Percentiles rank a stretch among this genome's conserved stretches.
phyloP scores from a whole-genome alignment of 2,113 vertebrate species.

The Tragelaphus imberbis region DNA sequence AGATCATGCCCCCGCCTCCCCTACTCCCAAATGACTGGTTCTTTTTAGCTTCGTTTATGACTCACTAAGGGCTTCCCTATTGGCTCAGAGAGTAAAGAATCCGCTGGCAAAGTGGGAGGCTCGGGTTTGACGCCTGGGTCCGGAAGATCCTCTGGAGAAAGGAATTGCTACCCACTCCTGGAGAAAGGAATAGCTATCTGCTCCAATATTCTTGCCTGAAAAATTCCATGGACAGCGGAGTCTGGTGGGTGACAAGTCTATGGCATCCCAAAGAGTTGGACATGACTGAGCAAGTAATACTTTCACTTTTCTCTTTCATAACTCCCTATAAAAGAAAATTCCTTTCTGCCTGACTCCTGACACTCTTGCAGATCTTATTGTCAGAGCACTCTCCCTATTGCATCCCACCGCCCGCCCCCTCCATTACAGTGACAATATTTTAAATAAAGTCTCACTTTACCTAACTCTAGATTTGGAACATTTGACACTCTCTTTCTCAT shows the following conservation, averaged over 20 bases:
- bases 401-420: accelerated
- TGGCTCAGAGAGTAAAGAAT: neutral
- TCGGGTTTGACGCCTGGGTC: accelerated
- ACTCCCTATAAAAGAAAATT: neutral
- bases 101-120: neutral
- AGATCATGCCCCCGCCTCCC: accelerated
- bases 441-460: neutral
- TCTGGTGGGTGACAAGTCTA: neutral
- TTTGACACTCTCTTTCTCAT: neutral
- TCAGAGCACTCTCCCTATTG: neutral
- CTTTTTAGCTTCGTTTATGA: neutral
- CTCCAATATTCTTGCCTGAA: neutral
- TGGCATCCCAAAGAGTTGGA: neutral
- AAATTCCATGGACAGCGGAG: neutral
- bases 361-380: accelerated
- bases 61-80: neutral
- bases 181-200: neutral
- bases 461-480: neutral
- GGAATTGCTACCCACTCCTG: too few relatives aligned
- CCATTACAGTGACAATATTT: neutral
- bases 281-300: neutral
- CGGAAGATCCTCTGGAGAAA: neutral
- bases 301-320: neutral
- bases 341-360: neutral
- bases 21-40: accelerated